Percentiles rank a stretch among this genome's conserved stretches.
phyloP scores from a whole-genome alignment of 2,888 invertebrate genomes.

The Aphodius granarius region DNA sequence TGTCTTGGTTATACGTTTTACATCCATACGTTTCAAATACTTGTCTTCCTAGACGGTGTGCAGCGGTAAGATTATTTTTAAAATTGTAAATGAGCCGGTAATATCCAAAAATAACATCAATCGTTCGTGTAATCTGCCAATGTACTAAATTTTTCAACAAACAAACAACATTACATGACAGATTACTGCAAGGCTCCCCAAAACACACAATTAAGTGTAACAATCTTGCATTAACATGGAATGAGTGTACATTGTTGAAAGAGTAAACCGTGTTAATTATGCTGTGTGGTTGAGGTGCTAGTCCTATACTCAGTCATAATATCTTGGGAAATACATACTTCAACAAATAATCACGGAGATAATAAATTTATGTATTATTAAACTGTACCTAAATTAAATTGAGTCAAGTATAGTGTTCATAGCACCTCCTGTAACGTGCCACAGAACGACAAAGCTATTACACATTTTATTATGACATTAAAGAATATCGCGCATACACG shows the following conservation, averaged over 20 bases:
- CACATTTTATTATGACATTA: background rate
- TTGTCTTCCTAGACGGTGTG: background rate
- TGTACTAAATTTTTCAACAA: background rate
- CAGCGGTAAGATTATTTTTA: background rate
- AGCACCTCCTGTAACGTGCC: background rate
- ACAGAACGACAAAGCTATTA: background rate
- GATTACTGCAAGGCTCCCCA: background rate
- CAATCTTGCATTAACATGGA: background rate
- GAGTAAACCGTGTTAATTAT: background rate
- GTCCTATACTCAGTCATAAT: too few species aligned
- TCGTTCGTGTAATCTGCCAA: background rate
- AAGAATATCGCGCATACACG: too few species aligned
- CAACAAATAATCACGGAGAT: too few species aligned
- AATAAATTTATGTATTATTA: too few species aligned
- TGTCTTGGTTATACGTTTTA: too few species aligned
- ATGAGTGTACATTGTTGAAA: background rate
- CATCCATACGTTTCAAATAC: too few species aligned
- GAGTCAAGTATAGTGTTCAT: background rate
- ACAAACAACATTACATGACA: background rate
- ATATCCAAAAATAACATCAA: background rate
- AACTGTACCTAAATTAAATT: background rate
- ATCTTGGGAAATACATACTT: too few species aligned
- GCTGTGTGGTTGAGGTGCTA: too few species aligned
- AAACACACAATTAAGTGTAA: background rate
- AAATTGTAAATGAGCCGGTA: background rate